Base-by-base conservation (phyloP, 2,797 vertebrate species). In the Cottoperca gobio region DNA sequence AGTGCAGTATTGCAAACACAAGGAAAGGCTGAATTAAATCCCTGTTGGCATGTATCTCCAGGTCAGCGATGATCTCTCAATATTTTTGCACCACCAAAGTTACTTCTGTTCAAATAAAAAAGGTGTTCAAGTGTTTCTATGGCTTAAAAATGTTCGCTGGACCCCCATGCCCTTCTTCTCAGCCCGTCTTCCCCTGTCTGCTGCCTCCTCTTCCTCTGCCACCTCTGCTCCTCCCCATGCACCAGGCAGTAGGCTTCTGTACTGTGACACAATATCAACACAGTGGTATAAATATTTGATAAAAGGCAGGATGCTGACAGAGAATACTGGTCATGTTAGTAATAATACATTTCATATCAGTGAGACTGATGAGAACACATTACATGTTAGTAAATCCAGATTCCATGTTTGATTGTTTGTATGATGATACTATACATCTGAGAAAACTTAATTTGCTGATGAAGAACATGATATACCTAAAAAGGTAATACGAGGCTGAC, bases 271-370 rank as follows among this genome's bases (percentile, higher is more conserved):
- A n/a, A 2, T 39, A 43, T 62, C 58, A 69, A 57, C 14, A 49
- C 43, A 37, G 43, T 35, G 42, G 10, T 63, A 52, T 69, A 58
- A 55, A 67, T 78, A 62, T 49, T 45, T 69, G 19, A 68, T 73
- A 45, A 73, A 79, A 50, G 35, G 11, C n/a, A 57, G 28, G 70
- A 57, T 21, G 10, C 49, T 54, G 23, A 66, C 54, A 60, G 13
- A 24, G 48, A 61, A 61, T 31, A 71, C 8, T 42, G n/a, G n/a
- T n/a, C n/a, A n/a, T n/a, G n/a, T n/a, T n/a, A n/a, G n/a, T n/a
- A n/a, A n/a, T n/a, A n/a, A n/a, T n/a, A n/a, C n/a, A n/a, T n/a
- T n/a, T n/a, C n/a, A n/a, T n/a, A n/a, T n/a, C n/a, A n/a, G n/a
- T n/a, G n/a, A n/a, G n/a, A n/a, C n/a, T n/a, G n/a, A n/a, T n/a